phyloP scores from a whole-genome alignment of 1,140 invertebrate species.

The Cherax destructor region DNA sequence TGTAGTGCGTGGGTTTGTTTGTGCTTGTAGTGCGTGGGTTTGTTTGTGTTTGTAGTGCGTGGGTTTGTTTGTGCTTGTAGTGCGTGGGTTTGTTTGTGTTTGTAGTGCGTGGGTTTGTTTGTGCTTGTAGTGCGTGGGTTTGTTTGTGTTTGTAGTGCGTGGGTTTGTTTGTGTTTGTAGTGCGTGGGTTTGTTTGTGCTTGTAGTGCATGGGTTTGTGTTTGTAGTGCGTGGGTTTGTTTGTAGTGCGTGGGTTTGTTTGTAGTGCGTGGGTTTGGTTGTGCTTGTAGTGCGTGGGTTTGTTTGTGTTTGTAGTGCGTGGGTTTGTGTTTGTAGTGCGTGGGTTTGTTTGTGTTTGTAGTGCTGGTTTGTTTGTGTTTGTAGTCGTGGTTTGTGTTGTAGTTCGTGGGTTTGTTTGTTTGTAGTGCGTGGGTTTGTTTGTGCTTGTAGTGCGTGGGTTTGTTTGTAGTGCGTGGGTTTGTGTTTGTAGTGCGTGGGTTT shows the following conservation, averaged over 20 bases:
- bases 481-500: neutral
- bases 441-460: neutral
- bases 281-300: neutral
- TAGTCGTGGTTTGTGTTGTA: too few species aligned
- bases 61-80: neutral
- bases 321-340: neutral
- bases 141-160: neutral
- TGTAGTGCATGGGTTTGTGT: neutral
- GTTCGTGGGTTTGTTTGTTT: neutral
- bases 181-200: neutral
- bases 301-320: too few species aligned
- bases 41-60: neutral
- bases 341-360: neutral
- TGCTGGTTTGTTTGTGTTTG: neutral
- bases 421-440: too few species aligned
- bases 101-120: neutral
- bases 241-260: neutral
- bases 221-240: neutral
- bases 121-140: too few species aligned
- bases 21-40: neutral
- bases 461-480: neutral
- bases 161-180: neutral
- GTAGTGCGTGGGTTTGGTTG: neutral
- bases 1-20: too few species aligned
- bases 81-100: neutral